Percentiles rank a stretch among this genome's conserved stretches.
phyloP scores from a whole-genome alignment of 2,113 vertebrate species.

The Vombatus ursinus region DNA sequence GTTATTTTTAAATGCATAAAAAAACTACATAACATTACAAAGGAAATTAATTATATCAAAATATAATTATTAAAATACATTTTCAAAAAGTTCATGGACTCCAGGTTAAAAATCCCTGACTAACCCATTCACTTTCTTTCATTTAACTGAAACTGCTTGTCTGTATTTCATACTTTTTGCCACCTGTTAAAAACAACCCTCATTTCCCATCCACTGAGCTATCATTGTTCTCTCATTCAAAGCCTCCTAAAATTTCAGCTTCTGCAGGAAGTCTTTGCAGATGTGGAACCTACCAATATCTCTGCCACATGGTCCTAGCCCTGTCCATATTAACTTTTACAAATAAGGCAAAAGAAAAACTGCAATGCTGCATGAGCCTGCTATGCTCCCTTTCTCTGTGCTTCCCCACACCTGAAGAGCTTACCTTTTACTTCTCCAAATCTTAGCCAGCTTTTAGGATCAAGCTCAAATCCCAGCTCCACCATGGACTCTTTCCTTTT shows the following conservation, averaged over 20 bases:
- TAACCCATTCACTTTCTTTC: background rate
- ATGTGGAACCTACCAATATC: constrained; percentile 9
- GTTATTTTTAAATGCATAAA: background rate
- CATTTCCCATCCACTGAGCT: constrained; percentile 27
- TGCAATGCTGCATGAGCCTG: background rate
- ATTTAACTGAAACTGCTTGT: background rate
- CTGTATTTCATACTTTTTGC: background rate
- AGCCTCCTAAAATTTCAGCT: constrained; percentile 24
- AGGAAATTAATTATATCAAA: background rate
- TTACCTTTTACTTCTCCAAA: background rate
- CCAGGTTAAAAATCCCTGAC: background rate
- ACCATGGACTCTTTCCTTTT: background rate
- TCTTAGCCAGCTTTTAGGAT: background rate
- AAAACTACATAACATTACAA: background rate
- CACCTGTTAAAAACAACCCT: background rate
- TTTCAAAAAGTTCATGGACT: background rate
- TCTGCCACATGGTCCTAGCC: constrained; percentile 38
- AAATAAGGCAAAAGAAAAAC: constrained; percentile 36
- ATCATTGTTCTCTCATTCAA: background rate
- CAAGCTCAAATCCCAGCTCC: background rate
- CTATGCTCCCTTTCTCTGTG: background rate
- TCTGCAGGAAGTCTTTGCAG: constrained; percentile 15
- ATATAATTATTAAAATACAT: background rate
- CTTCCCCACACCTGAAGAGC: background rate
- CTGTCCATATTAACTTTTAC: constrained; percentile 10